phyloP scores from a whole-genome alignment of 1,140 invertebrate genomes.

The Zophobas atratus region DNA sequence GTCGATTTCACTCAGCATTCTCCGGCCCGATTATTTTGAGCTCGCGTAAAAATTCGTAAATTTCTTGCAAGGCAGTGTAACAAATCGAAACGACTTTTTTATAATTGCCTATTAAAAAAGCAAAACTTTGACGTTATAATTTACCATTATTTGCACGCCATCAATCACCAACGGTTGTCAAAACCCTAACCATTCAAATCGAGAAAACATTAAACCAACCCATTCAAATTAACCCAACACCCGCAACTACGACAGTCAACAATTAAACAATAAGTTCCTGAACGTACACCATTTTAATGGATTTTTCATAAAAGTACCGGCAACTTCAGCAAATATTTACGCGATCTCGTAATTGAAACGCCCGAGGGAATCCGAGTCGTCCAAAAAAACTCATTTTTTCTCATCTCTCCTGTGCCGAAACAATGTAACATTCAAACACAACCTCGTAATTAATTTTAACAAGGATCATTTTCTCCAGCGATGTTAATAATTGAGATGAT shows the following conservation, averaged over 20 bases:
- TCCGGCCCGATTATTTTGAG: too few relatives aligned
- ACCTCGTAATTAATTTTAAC: neutral
- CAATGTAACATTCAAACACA: neutral
- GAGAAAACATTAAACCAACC: too few relatives aligned
- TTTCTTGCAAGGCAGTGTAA: neutral
- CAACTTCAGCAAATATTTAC: neutral
- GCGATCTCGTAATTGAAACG: slow-evolving; percentile 1
- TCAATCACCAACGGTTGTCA: too few relatives aligned
- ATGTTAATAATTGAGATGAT: neutral
- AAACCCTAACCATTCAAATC: too few relatives aligned
- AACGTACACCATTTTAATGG: neutral
- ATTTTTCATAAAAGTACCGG: neutral
- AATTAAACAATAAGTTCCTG: neutral
- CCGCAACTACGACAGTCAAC: too few relatives aligned
- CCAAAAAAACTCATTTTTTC: neutral
- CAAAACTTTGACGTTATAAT: neutral
- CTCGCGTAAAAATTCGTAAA: neutral
- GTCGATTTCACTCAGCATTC: too few relatives aligned
- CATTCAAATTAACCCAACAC: too few relatives aligned
- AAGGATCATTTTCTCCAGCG: neutral
- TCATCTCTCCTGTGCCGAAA: neutral
- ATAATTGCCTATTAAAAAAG: neutral
- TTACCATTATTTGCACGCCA: neutral
- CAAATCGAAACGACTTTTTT: neutral
- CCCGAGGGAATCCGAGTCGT: neutral